Evolutionary conservation across 1,140 invertebrate genomes (phyloP).

Genomic region (Dendroctonus valens): DNA sequence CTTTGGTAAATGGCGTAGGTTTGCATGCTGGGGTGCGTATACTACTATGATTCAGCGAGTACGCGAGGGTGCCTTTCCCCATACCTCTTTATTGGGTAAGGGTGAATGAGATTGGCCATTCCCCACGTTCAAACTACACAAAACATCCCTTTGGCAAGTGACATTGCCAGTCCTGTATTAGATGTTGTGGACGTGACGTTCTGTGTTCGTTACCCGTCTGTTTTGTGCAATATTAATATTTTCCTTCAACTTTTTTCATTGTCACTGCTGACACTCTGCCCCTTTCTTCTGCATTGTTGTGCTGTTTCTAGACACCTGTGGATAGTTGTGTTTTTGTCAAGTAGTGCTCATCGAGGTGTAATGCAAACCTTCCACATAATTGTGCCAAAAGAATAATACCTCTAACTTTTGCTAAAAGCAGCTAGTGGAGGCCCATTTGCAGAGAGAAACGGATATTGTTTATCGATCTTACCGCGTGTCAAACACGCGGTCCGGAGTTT

Average conservation of each 20-base stretch:
- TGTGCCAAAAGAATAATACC: no score
- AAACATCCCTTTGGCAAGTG: constrained; percentile 42
- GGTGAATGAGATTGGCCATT: constrained; percentile 49
- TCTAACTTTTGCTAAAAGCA: no score
- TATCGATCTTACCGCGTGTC: not conserved
- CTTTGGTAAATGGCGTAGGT: no score
- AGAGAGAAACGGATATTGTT: not conserved
- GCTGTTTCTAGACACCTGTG: constrained; percentile 3
- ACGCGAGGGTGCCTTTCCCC: constrained; percentile 44
- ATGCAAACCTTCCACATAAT: no score
- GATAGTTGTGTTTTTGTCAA: not conserved
- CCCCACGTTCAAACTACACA: constrained; percentile 46
- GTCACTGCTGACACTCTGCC: not conserved
- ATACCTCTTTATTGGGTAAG: constrained; percentile 51
- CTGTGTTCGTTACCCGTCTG: constrained; percentile 47
- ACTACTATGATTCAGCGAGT: constrained; percentile 46
- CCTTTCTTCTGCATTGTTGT: not conserved
- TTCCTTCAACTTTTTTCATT: not conserved
- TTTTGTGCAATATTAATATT: constrained; percentile 27
- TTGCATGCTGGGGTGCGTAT: not conserved
- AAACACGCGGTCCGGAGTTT: not conserved
- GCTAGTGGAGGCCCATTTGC: no score
- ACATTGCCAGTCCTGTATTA: constrained; percentile 49
- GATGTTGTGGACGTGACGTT: constrained; percentile 51
- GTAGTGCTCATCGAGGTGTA: no score